Evolutionary conservation across 2,888 invertebrate genomes (phyloP).

Genomic region (Branchellion lobata): DNA sequence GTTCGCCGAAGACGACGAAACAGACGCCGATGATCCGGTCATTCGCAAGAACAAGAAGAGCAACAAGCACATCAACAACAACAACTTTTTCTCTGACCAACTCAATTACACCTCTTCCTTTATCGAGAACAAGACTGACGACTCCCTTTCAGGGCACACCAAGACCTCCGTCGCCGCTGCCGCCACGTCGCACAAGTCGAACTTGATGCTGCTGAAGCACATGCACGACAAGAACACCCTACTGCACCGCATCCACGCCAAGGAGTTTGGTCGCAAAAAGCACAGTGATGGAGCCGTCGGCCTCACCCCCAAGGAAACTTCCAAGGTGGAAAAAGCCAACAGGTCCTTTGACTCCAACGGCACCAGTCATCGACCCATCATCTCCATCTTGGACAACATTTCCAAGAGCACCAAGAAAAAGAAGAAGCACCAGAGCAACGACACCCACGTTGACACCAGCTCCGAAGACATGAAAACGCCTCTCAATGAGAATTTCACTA

Average conservation of each 20-base stretch:
- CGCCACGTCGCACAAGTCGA: constrained; percentile 32
- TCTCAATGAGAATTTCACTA: background rate
- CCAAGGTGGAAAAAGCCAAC: background rate
- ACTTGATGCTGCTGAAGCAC: constrained; percentile 34
- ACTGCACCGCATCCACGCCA: constrained; percentile 40
- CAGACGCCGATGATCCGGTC: constrained; percentile 48
- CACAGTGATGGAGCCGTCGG: background rate
- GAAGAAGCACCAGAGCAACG: too few species aligned
- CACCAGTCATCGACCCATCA: background rate
- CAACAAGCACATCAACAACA: background rate
- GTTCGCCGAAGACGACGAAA: constrained; percentile 66
- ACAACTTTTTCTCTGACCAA: background rate
- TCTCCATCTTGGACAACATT: constrained; percentile 2
- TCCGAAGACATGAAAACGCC: background rate
- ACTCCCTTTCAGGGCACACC: background rate
- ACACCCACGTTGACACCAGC: background rate
- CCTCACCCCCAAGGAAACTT: background rate
- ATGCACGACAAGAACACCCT: constrained; percentile 44
- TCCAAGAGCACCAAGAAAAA: background rate
- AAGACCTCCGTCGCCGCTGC: constrained; percentile 28
- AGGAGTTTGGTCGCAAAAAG: constrained; percentile 34
- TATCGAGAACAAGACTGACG: constrained; percentile 16
- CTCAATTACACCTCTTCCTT: background rate
- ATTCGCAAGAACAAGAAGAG: constrained; percentile 13
- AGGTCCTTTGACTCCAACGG: background rate